Evolutionary conservation across 2,797 vertebrate genomes (phyloP), one percentile per base, ranked within the genome.

Genomic region (Lacerta bilineata): DNA sequence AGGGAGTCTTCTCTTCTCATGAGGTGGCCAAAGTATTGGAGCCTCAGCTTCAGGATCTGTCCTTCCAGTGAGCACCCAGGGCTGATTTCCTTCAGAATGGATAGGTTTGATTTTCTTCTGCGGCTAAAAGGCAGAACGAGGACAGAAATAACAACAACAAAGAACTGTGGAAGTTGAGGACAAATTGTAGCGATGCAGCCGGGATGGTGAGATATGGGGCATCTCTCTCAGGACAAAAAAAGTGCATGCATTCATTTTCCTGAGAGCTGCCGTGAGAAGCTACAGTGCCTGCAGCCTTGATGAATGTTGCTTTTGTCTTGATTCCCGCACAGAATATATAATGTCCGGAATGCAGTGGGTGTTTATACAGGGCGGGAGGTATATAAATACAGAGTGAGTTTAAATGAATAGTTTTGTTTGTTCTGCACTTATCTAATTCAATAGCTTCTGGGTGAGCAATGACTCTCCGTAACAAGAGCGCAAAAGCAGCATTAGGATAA

Each of bases 341-440:
- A 86, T 81, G 81, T 81, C 80, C 82, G 3, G 90, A 61, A 83
- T 76, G 69, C 0, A 0, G 64, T 23, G 79, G 76, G 81, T 92
- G 90, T 86, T 87, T n/a, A 8, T 88, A 81, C 2, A 4, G 79
- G 87, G 85, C 46, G 90, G 90, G 29, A 90, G 93, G 92, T 91
- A 88, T 90, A 87, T 90, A 94, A 94, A 90, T 85, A 92, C 55
- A 68, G 29, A 86, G 92, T 77, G 93, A 94, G 86, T 83, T 64
- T 90, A 92, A 94, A 94, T 90, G 90, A 94, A 94, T 94, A 87
- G 90, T 93, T 95, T 92, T 92, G 94, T 94, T 95, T 95, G 91
- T 91, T 94, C 93, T 92, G 87, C 86, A 93, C 90, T 91, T 93
- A 92, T 89, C 93, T 94, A 85, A 91, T 93, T 90, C 88, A 94